These are phyloP conservation scores for Heliornis fulica DNA, from an alignment of 2,113 vertebrate species.

Conservation along the genomic window DNA sequence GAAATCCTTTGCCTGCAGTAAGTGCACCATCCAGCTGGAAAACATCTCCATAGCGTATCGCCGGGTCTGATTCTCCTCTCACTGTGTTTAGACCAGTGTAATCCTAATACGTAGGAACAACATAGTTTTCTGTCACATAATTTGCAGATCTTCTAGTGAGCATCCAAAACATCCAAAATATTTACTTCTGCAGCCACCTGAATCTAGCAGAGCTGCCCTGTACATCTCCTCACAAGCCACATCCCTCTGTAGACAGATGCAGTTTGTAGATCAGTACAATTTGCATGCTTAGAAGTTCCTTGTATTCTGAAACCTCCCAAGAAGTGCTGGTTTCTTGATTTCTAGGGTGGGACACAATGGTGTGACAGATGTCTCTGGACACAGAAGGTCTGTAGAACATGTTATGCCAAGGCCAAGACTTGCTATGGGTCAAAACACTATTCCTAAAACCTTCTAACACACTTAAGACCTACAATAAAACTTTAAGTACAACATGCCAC, in stretches of 20 bases:
- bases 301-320: not conserved
- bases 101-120: not conserved
- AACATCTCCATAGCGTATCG: fast-evolving
- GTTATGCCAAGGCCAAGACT: not conserved
- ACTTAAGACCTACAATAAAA: not conserved
- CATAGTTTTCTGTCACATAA: fast-evolving
- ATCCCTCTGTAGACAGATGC: not conserved
- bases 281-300: not conserved
- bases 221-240: fast-evolving
- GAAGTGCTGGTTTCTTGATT: not conserved
- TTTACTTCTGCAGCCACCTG: not conserved
- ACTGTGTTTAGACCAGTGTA: not conserved
- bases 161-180: not conserved
- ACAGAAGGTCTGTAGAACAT: not conserved
- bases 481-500: not conserved
- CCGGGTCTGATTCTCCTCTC: fast-evolving
- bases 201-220: not conserved
- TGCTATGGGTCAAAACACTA: not conserved
- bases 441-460: not conserved
- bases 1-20: not conserved
- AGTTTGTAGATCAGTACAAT: fast-evolving
- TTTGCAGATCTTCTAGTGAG: not conserved
- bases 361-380: not conserved
- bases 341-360: not conserved
- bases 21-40: not conserved